Evolutionary conservation across 2,113 vertebrate species (phyloP), one percentile per base, ranked within the genome.

Genomic region (Etheostoma cragini): DNA sequence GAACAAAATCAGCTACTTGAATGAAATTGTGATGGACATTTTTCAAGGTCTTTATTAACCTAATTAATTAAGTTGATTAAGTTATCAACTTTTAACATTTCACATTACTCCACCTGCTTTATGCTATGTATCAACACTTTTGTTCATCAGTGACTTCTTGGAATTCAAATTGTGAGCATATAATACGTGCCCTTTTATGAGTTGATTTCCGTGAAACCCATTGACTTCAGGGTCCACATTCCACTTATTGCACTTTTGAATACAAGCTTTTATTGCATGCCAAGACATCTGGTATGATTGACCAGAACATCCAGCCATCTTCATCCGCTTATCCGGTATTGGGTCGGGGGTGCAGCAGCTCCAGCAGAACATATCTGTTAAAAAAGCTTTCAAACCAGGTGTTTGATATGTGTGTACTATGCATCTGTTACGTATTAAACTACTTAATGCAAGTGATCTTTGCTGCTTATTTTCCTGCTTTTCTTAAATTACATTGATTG

Each of bases 371-470:
- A 38, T 19, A 70, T 30, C 47, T 62, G n/a, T 63, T 12, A 49
- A 26, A 38, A n/a, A 13, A 16, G 1, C 1, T 7, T 72, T 1
- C 57, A 49, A 65, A 63, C 6, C 7, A 63, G 10, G 21, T 8
- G 21, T 58, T 58, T 76, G 24, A 6, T 56, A 19, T 62, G 14
- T 14, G 21, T 47, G 42, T 15, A 13, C 10, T 30, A 12, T 73
- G 45, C 17, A 56, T 13, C 12, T 45, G 6, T n/a, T 5, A 2
- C 63, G 38, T 45, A 19, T 22, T 8, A 19, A 33, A 7, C 35
- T 33, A 6, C 21, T 38, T 21, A 72, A 77, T 77, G 65, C 84
- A 87, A 65, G 33, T 24, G 1, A 38, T 38, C 4, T n/a, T 76
- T 17, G 49, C 12, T 50, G 14, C 6, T 30, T 22, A 11, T 46